These are phyloP conservation scores for Mesitornis unicolor DNA, from an alignment of 2,113 vertebrate species.

Conservation along the genomic window DNA sequence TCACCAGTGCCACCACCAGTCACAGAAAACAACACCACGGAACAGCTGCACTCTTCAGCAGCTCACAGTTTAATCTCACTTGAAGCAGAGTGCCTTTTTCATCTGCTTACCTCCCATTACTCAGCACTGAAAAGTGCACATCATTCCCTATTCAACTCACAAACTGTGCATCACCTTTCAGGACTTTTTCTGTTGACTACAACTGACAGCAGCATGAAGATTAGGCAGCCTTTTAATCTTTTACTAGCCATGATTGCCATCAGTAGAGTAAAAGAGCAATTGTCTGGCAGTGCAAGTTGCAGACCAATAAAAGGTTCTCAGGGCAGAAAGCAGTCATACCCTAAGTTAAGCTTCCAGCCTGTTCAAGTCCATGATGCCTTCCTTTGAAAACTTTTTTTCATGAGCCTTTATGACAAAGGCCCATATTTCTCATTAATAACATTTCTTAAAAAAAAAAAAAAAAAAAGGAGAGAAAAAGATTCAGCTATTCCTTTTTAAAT, in stretches of 20 bases:
- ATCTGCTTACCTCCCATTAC: background rate
- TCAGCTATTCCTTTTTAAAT: background rate
- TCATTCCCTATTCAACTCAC: background rate
- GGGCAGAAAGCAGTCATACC: background rate
- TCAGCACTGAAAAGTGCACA: background rate
- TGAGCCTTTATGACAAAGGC: background rate
- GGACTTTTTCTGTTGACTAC: background rate
- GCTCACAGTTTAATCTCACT: background rate
- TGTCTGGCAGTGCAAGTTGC: background rate
- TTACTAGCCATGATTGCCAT: slow-evolving; percentile 22
- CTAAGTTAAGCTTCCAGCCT: background rate
- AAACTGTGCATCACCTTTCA: background rate
- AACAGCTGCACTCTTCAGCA: background rate
- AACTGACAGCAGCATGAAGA: background rate
- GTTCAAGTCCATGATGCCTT: background rate
- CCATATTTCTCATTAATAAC: background rate
- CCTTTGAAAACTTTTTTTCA: background rate
- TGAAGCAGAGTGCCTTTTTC: background rate
- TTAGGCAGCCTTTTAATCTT: slow-evolving; percentile 49
- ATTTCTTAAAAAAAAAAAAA: background rate
- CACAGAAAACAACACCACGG: background rate
- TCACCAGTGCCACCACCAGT: background rate
- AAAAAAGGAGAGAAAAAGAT: background rate
- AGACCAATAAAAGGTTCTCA: background rate
- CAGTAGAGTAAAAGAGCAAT: slow-evolving; percentile 14